These are phyloP conservation scores for Xiphophorus maculatus DNA, from an alignment of 2,113 vertebrate genomes.

Conservation along the genomic window DNA sequence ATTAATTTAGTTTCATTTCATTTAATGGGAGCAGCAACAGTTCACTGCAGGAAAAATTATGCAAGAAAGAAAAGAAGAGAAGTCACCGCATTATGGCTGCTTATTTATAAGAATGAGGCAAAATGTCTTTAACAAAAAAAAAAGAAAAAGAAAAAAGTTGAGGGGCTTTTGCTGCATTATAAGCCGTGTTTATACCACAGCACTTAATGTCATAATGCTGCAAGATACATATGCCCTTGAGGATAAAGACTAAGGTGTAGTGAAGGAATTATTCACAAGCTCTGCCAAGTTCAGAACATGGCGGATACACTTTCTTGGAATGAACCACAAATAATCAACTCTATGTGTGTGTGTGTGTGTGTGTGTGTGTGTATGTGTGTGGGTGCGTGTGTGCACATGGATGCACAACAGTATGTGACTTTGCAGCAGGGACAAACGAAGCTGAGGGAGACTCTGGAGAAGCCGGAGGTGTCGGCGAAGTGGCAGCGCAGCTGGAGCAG, in stretches of 20 bases:
- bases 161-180: constrained; percentile 27
- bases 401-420: constrained; percentile 74
- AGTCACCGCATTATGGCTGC: constrained; percentile 6
- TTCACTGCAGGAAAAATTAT: constrained; percentile 34
- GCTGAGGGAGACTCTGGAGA: constrained; percentile 83
- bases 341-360: too few species aligned
- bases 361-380: too few species aligned
- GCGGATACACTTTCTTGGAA: constrained; percentile 62
- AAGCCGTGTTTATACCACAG: constrained; percentile 35
- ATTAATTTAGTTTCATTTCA: constrained; percentile 33
- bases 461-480: constrained; percentile 78
- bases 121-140: background rate
- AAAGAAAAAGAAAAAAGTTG: background rate
- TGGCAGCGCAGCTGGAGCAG: constrained; percentile 88
- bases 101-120: constrained; percentile 1
- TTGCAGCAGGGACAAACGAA: constrained; percentile 84
- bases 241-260: constrained; percentile 58
- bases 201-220: constrained; percentile 64
- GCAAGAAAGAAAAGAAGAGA: constrained; percentile 16
- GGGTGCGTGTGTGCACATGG: constrained; percentile 32
- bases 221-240: constrained; percentile 71
- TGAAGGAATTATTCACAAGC: constrained; percentile 61
- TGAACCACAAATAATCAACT: constrained; percentile 47
- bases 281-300: constrained; percentile 64
- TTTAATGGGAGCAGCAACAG: constrained; percentile 36